Percentiles rank a stretch among this genome's conserved stretches.
Evolutionary conservation across 2,113 vertebrate species (phyloP).

Genomic region (Lynx canadensis): DNA sequence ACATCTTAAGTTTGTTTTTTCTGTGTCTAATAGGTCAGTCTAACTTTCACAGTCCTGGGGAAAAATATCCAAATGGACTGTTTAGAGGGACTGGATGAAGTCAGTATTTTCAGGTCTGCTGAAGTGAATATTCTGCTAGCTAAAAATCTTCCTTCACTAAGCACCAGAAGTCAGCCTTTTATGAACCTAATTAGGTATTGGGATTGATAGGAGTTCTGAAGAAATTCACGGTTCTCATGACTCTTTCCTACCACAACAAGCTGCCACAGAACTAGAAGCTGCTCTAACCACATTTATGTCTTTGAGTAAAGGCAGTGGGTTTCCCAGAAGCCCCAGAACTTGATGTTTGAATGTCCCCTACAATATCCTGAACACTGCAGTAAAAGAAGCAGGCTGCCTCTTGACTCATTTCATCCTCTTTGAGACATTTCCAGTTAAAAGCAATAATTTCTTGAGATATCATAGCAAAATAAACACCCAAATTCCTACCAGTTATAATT

Average conservation of each 20-base stretch:
- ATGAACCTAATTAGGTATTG: not conserved
- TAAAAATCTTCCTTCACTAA: conserved; percentile 41
- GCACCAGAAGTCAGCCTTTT: not conserved
- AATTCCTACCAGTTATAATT: not conserved
- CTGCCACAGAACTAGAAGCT: not conserved
- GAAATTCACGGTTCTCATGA: not conserved
- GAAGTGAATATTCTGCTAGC: conserved; percentile 23
- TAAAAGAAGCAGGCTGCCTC: not conserved
- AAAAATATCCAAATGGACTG: conserved; percentile 43
- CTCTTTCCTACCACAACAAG: not conserved
- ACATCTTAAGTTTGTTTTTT: not conserved
- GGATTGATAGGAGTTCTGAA: not conserved
- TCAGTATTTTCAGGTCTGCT: not conserved
- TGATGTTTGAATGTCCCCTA: not conserved
- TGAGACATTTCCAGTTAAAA: not conserved
- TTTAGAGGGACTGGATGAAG: not conserved
- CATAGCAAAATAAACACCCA: not conserved
- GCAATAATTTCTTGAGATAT: not conserved
- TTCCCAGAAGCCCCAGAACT: not conserved
- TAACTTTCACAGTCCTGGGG: not conserved
- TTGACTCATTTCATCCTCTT: not conserved
- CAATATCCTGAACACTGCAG: not conserved
- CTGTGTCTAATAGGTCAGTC: not conserved
- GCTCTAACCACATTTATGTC: not conserved
- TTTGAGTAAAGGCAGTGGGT: not conserved